Conservation (phyloP, 1,140 invertebrate genomes). For the Procambarus virginalis region DNA sequence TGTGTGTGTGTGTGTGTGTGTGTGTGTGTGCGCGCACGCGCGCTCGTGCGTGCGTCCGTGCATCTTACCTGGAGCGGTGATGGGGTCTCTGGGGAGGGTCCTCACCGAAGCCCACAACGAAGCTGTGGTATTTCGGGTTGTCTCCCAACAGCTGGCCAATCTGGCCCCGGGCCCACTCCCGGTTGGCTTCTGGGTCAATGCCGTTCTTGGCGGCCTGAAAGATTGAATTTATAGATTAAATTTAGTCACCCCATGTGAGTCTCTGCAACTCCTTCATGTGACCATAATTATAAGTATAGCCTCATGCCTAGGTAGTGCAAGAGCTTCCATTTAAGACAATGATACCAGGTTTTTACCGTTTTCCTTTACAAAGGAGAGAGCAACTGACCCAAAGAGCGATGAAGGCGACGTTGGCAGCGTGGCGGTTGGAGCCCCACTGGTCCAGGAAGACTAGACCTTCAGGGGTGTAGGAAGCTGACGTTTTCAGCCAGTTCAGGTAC, state of each 20-base stretch:
- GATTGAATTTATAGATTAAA: neutral
- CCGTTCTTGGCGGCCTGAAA: neutral
- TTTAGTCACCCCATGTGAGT: no score
- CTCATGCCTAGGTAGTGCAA: neutral
- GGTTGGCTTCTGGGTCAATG: neutral
- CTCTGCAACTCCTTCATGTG: neutral
- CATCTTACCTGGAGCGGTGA: neutral
- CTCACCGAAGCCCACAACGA: conserved; percentile 1
- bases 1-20: conserved; percentile 2
- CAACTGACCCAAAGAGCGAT: conserved; percentile 72
- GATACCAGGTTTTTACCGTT: neutral
- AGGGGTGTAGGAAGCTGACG: conserved; percentile 76
- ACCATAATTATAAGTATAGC: neutral
- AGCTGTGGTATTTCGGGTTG: neutral
- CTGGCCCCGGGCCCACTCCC: neutral
- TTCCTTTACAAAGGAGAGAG: neutral
- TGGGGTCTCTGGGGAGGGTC: neutral
- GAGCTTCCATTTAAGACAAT: neutral
- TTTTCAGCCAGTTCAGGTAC: conserved; percentile 64
- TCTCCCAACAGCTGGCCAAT: neutral
- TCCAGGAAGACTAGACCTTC: conserved; percentile 79
- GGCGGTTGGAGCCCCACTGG: conserved; percentile 78
- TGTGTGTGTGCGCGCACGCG: neutral
- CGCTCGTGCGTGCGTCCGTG: neutral
- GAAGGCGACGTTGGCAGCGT: conserved; percentile 79